Evolutionary conservation across 2,888 invertebrate species (phyloP).

Genomic region (Melangyna quadrimaculata): DNA sequence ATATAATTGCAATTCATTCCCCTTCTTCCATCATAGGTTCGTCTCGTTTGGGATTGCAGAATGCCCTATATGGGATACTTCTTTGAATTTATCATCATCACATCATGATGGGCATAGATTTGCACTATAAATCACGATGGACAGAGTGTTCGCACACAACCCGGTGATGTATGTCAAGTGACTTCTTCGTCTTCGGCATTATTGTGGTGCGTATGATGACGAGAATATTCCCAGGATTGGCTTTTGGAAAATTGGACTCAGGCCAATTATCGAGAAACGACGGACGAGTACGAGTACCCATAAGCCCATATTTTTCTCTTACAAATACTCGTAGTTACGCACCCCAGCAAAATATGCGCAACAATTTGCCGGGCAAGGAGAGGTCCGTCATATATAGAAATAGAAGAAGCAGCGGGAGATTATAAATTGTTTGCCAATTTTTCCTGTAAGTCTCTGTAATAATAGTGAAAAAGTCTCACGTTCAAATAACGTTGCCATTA

Average conservation of each 20-base stretch:
- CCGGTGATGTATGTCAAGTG: conserved; percentile 61
- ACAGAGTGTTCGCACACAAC: conserved; percentile 40
- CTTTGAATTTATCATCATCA: conserved; percentile 48
- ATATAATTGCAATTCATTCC: conserved; percentile 25
- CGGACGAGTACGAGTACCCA: not conserved
- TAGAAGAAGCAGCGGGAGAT: conserved; percentile 34
- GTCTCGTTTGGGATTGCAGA: conserved; percentile 22
- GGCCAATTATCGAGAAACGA: conserved; percentile 56
- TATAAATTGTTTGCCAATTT: conserved; percentile 56
- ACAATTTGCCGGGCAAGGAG: not conserved
- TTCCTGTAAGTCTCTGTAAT: not conserved
- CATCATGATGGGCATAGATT: conserved; percentile 27
- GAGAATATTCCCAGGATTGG: conserved; percentile 57
- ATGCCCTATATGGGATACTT: conserved; percentile 56
- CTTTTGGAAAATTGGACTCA: conserved; percentile 55
- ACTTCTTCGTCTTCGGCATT: conserved; percentile 48
- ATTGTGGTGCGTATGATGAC: conserved; percentile 18
- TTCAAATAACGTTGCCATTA: conserved; percentile 65
- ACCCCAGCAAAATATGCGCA: conserved; percentile 44
- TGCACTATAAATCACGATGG: conserved; percentile 60
- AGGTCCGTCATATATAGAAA: not conserved
- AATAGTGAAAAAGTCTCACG: conserved; percentile 65
- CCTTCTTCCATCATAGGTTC: not conserved
- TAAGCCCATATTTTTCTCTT: conserved; percentile 40
- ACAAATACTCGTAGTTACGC: conserved; percentile 23